Percentiles rank a stretch among this genome's conserved stretches.
These are phyloP conservation scores for Euura lappo DNA, from an alignment of 1,140 invertebrate species.

Conservation along the genomic window DNA sequence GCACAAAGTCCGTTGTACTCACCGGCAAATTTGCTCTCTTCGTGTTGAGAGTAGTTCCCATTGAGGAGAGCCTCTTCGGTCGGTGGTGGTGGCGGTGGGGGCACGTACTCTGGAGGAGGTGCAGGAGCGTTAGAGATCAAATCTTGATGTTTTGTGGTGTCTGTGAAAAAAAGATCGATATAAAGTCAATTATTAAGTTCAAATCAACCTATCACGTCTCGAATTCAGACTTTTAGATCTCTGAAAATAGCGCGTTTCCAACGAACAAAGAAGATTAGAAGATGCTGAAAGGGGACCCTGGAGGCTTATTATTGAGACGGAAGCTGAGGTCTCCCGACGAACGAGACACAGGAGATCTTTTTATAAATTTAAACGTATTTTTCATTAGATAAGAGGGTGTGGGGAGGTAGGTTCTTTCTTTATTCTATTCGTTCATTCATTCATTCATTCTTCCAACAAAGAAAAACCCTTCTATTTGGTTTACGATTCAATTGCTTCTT, in stretches of 20 bases:
- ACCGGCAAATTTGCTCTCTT: constrained; percentile 50
- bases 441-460: constrained; percentile 2
- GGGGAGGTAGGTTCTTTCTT: neutral
- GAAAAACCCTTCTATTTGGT: neutral
- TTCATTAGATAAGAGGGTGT: neutral
- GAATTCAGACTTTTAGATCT: too few relatives aligned
- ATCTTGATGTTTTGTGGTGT: neutral
- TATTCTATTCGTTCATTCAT: neutral
- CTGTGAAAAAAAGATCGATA: neutral
- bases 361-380: neutral
- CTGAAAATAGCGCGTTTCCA: neutral
- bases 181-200: neutral
- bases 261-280: neutral
- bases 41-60: constrained; percentile 45
- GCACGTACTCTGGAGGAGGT: constrained; percentile 50
- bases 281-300: neutral
- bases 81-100: constrained; percentile 45
- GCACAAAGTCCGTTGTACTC: constrained; percentile 5
- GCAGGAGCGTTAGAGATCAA: constrained; percentile 27
- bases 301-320: neutral
- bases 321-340: neutral
- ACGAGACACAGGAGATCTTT: neutral
- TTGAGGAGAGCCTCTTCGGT: constrained; percentile 43
- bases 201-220: too few relatives aligned
- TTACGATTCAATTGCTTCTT: neutral